Evolutionary conservation across 2,888 invertebrate genomes (phyloP).

Genomic region (Trisateles emortualis): DNA sequence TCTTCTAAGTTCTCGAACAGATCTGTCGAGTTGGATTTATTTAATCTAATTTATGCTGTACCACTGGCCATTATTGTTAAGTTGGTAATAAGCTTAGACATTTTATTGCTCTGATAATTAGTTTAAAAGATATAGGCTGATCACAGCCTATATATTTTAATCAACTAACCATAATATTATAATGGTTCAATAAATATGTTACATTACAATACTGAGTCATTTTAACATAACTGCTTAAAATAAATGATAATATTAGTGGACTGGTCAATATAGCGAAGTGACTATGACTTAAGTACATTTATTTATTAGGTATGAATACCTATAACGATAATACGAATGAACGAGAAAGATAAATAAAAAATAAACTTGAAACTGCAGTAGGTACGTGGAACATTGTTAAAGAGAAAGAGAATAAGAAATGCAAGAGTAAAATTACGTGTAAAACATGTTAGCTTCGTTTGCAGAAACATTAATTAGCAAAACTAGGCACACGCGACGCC

Average conservation of each 20-base stretch:
- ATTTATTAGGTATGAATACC: background rate
- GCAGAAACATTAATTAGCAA: constrained; percentile 62
- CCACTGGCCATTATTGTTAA: constrained; percentile 39
- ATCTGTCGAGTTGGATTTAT: constrained; percentile 41
- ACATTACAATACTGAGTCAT: background rate
- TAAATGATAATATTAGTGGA: no score
- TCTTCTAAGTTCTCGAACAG: constrained; percentile 40
- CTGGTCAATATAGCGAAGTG: no score
- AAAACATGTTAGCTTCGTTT: constrained; percentile 33
- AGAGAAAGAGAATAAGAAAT: constrained; percentile 25
- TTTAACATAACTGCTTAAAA: no score
- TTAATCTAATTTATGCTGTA: constrained; percentile 43
- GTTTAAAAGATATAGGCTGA: constrained; percentile 21
- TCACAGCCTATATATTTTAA: background rate
- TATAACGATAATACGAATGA: no score
- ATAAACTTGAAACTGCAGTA: background rate
- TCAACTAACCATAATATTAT: no score
- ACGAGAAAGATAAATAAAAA: no score
- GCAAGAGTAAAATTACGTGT: constrained; percentile 30
- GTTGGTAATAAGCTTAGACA: constrained; percentile 42
- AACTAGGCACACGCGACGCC: constrained; percentile 58
- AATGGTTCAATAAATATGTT: constrained; percentile 2
- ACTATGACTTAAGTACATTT: background rate
- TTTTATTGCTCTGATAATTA: constrained; percentile 43
- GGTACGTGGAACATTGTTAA: background rate